Evolutionary conservation across 2,113 vertebrate species (phyloP), one percentile per base, ranked within the genome.

Genomic region (Micronycteris hirsuta): DNA sequence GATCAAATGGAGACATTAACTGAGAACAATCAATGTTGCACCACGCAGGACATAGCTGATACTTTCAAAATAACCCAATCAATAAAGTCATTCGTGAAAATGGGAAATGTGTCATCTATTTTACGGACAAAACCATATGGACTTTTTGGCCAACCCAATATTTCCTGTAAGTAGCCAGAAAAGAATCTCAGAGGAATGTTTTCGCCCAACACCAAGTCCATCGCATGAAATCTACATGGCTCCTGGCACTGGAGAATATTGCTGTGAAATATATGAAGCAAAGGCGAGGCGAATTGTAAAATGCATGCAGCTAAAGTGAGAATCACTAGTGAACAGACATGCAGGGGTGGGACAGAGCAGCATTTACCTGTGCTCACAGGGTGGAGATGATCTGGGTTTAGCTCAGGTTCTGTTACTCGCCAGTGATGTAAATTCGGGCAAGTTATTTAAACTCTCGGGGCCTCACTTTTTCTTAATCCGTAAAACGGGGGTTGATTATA

Each of bases 281-380:
- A 56, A 90, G 11, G 19, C 33, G 8, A 52, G 14, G 33, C 14
- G 36, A 49, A 28, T 14, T 22, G 28, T 36, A 28, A 78, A 58
- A n/a, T 15, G 17, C 28, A 5, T 20, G 7, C 10, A 6, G 0
- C 7, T 41, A 6, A 45, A 36, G 10, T 14, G 61, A 67, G 43
- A 36, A 2, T 45, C 70, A 8, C 9, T 6, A 45, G 68, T 12
- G 54, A 61, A 90, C 54, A 91, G 65, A 61, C 16, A 73, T 14
- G 26, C 3, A 19, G 0, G 20, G 14, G 22, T 12, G 13, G 65
- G 17, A 14, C 2, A 41, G 3, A 2, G 3, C 1, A 49, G 61
- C 26, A 13, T 26, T 56, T 19, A 31, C 15, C 26, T 56, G 56
- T 8, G 8, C 5, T 63, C n/a, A 33, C 19, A 45, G 49, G 49